phyloP scores from a whole-genome alignment of 2,888 invertebrate genomes.

The Leptopilina myrica region DNA sequence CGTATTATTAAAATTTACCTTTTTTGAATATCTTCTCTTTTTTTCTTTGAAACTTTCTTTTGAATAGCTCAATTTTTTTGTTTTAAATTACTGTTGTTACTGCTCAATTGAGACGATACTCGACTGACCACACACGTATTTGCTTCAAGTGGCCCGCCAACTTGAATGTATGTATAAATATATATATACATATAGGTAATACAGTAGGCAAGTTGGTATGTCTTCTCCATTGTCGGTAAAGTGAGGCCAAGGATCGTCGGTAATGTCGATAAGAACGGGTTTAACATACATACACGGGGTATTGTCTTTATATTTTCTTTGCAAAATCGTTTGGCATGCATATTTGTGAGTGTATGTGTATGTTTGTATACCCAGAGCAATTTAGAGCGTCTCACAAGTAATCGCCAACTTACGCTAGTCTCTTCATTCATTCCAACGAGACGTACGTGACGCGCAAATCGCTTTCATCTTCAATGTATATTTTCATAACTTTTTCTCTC shows the following conservation, averaged over 20 bases:
- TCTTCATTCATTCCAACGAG: too few relatives aligned
- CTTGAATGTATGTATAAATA: slow-evolving; percentile 29
- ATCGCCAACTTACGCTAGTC: too few relatives aligned
- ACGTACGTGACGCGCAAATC: too few relatives aligned
- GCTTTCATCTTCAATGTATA: too few relatives aligned
- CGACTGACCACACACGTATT: slow-evolving; percentile 68
- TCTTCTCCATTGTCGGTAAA: slow-evolving; percentile 60
- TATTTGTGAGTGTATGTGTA: slow-evolving; percentile 43
- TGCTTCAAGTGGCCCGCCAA: slow-evolving; percentile 37
- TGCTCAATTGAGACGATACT: slow-evolving; percentile 71
- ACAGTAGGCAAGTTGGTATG: slow-evolving; percentile 62
- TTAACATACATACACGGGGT: slow-evolving; percentile 56
- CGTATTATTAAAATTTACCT: too few relatives aligned
- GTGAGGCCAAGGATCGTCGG: slow-evolving; percentile 55
- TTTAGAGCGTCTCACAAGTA: slow-evolving; percentile 25
- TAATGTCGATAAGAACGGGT: slow-evolving; percentile 54
- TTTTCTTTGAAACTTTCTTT: too few relatives aligned
- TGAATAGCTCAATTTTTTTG: too few relatives aligned
- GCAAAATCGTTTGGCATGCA: slow-evolving; percentile 46
- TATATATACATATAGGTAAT: slow-evolving; percentile 30
- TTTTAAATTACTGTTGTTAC: slow-evolving; percentile 47
- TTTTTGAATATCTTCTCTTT: too few relatives aligned
- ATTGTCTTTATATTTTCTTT: slow-evolving; percentile 49
- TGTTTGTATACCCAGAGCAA: slow-evolving; percentile 50
- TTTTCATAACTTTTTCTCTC: too few relatives aligned